Percentiles rank a stretch among this genome's conserved stretches.
Conservation (phyloP, 2,888 invertebrate species). For the Osedax fenrisi region DNA sequence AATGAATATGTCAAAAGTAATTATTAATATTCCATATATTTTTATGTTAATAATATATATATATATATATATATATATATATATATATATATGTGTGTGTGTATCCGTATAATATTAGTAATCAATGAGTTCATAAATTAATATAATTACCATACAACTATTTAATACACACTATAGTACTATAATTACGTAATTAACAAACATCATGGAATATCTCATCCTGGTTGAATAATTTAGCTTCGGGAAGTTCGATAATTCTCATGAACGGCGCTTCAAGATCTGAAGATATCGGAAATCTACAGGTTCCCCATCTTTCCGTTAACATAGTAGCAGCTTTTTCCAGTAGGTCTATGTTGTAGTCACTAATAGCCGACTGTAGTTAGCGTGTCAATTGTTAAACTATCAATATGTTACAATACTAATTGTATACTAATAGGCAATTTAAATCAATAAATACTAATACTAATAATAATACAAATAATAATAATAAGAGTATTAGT, state of each 20-base stretch:
- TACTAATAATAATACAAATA: too few species aligned
- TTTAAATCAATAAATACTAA: too few species aligned
- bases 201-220: not conserved
- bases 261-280: slow-evolving; percentile 39
- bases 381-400: too few species aligned
- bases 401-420: too few species aligned
- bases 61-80: too few species aligned
- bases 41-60: not conserved
- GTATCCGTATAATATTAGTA: too few species aligned
- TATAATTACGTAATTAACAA: not conserved
- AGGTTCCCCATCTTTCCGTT: slow-evolving; percentile 34
- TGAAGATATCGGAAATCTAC: slow-evolving; percentile 35
- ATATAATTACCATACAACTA: not conserved
- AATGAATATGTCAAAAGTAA: too few species aligned
- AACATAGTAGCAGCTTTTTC: slow-evolving; percentile 35
- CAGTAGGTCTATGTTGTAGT: slow-evolving; percentile 33
- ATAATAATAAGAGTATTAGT: too few species aligned
- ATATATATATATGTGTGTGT: too few species aligned
- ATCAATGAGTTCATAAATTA: not conserved
- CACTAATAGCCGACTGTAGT: slow-evolving; percentile 29
- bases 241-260: slow-evolving; percentile 37
- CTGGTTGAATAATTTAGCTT: slow-evolving; percentile 23
- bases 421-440: too few species aligned
- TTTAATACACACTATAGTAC: too few species aligned
- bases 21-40: too few species aligned